phyloP scores from a whole-genome alignment of 2,888 invertebrate genomes.

The Pachymerium ferrugineum region DNA sequence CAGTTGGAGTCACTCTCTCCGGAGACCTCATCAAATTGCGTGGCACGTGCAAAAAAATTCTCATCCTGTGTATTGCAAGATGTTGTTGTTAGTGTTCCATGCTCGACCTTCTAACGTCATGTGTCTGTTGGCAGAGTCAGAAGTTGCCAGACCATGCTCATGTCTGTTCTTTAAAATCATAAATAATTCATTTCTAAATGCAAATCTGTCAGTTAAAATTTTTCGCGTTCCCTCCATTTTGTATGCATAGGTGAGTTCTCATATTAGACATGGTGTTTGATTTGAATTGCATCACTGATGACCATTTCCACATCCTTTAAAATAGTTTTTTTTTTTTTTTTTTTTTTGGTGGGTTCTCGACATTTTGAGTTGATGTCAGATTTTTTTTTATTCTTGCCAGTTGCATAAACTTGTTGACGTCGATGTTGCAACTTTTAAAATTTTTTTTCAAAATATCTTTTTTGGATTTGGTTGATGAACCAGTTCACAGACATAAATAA shows the following conservation, averaged over 20 bases:
- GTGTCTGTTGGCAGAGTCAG: neutral
- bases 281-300: neutral
- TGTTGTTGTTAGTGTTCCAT: neutral
- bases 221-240: neutral
- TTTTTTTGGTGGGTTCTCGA: no score
- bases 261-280: neutral
- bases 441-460: no score
- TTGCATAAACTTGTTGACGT: no score
- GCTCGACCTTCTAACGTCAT: slow-evolving; percentile 1
- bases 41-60: slow-evolving; percentile 2
- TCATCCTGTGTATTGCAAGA: neutral
- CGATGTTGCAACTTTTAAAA: no score
- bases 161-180: neutral
- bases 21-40: slow-evolving; percentile 15
- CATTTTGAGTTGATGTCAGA: no score
- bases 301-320: no score
- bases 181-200: neutral
- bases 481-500: no score
- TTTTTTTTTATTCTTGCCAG: no score
- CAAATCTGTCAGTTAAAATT: slow-evolving; percentile 1
- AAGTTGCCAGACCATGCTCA: neutral
- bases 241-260: neutral
- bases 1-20: slow-evolving; percentile 9
- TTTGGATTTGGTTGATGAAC: no score
- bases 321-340: neutral